Evolutionary conservation across 35 echinoderm and acorn worm species (phyloP).

Genomic region (Acanthaster planci): DNA sequence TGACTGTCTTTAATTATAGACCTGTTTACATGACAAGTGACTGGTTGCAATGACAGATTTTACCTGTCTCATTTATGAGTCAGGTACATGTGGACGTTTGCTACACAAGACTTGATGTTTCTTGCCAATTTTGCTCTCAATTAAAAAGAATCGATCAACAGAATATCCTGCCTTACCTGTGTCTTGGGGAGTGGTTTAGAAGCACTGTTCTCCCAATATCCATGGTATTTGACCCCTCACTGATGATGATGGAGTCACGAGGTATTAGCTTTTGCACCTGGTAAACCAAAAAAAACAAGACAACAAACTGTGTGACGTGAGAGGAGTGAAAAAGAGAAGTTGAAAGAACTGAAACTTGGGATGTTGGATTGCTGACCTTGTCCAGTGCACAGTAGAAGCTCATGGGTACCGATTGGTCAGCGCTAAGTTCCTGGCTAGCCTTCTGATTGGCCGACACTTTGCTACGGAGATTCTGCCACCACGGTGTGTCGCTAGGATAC

Average conservation of each 20-base stretch:
- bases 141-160: no score
- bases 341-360: no score
- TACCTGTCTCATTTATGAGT: no score
- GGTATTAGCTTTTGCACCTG: conserved; percentile 88
- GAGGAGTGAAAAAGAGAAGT: no score
- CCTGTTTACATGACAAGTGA: no score
- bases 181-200: conserved; percentile 84
- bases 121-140: no score
- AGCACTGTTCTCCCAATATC: conserved; percentile 96
- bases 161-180: conserved; percentile 58
- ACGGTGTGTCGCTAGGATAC: conserved; percentile 77
- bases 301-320: no score
- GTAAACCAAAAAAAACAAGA: background rate
- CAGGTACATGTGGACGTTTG: no score
- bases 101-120: no score
- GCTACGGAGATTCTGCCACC: conserved; percentile 70
- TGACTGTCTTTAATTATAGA: no score
- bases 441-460: conserved; percentile 74
- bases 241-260: conserved; percentile 82
- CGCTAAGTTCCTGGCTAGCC: conserved; percentile 59
- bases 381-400: conserved; percentile 86
- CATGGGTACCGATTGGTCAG: conserved; percentile 80
- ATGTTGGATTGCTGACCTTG: conserved; percentile 37
- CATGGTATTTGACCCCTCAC: conserved; percentile 98
- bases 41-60: no score